phyloP scores from a whole-genome alignment of 2,113 vertebrate genomes.

The Lasiurus cinereus region DNA sequence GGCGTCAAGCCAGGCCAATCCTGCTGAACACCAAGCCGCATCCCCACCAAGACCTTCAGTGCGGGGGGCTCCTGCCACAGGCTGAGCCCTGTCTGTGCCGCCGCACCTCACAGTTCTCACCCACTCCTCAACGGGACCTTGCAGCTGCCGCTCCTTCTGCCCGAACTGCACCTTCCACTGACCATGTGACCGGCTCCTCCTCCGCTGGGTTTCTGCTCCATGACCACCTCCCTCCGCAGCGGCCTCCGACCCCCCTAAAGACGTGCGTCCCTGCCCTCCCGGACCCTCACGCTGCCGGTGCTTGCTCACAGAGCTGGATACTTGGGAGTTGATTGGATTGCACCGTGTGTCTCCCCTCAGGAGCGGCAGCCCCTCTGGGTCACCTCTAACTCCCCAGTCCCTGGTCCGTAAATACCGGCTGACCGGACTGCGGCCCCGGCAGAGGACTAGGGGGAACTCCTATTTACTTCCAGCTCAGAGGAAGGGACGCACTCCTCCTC shows the following conservation, averaged over 20 bases:
- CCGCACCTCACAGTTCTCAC: background rate
- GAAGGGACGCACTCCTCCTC: background rate
- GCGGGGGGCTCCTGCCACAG: background rate
- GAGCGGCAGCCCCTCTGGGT: background rate
- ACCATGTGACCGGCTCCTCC: background rate
- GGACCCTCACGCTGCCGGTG: accelerated
- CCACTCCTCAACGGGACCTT: background rate
- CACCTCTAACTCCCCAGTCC: background rate
- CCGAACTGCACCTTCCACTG: background rate
- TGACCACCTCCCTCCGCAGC: background rate
- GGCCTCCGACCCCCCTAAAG: background rate
- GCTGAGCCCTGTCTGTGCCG: background rate
- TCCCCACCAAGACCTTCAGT: background rate
- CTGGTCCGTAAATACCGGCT: background rate
- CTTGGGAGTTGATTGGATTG: too few relatives aligned
- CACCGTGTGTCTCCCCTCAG: background rate
- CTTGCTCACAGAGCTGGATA: background rate
- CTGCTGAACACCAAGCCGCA: background rate
- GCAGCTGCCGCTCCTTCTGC: background rate
- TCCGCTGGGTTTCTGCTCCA: background rate
- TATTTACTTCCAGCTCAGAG: background rate
- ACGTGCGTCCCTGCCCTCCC: background rate
- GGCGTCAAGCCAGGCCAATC: background rate
- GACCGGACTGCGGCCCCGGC: background rate
- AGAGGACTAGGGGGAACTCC: background rate